These are phyloP conservation scores for Elysia chlorotica DNA, from an alignment of 1,140 invertebrate species.

Conservation along the genomic window DNA sequence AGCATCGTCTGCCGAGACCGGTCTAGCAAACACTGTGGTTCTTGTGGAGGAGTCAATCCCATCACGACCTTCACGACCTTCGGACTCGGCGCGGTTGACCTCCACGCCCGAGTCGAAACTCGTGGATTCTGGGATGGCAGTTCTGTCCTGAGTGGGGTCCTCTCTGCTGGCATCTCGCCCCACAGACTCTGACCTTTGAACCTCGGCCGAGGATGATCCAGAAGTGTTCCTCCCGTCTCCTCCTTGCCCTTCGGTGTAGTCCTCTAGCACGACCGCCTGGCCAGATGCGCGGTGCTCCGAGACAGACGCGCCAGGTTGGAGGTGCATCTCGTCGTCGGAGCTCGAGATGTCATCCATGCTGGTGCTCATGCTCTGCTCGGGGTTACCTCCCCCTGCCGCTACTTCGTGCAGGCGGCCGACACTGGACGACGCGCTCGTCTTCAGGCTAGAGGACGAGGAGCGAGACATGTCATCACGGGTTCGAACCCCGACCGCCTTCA, in stretches of 20 bases:
- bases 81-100: slow-evolving; percentile 5
- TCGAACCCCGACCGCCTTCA: slow-evolving; percentile 61
- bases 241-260: slow-evolving; percentile 10
- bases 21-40: too few species aligned
- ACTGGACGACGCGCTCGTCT: neutral
- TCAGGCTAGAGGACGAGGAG: neutral
- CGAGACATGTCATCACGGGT: slow-evolving; percentile 41
- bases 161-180: neutral
- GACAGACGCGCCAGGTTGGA: neutral
- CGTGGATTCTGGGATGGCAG: slow-evolving; percentile 7
- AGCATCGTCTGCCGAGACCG: neutral
- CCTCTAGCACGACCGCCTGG: slow-evolving; percentile 7
- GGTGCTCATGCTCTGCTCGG: too few species aligned
- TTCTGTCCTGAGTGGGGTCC: neutral
- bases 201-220: too few species aligned
- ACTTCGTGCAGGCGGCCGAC: neutral
- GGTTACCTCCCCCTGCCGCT: too few species aligned
- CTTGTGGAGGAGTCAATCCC: neutral
- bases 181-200: neutral
- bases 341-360: slow-evolving; percentile 13
- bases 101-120: slow-evolving; percentile 22
- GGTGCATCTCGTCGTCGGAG: slow-evolving; percentile 8
- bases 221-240: too few species aligned
- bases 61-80: neutral
- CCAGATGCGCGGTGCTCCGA: neutral